These are phyloP conservation scores for Phortica magna DNA, from an alignment of 2,888 invertebrate genomes.

Conservation along the genomic window DNA sequence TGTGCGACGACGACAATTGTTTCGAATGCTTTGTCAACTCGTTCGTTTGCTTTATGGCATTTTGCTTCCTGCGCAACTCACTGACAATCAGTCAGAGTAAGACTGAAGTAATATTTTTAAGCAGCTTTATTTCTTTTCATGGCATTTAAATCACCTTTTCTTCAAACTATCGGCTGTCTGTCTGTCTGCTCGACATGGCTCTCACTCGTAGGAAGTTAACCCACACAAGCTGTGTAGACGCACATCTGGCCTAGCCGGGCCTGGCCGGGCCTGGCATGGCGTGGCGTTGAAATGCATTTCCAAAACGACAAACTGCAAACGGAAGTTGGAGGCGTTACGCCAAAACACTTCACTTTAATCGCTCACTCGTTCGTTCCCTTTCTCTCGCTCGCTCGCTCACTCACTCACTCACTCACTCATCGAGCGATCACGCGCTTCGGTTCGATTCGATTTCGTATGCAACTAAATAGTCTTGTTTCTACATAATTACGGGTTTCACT, in stretches of 20 bases:
- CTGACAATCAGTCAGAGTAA: too few relatives aligned
- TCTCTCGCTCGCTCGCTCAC: neutral
- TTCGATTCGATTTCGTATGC: slow-evolving; percentile 22
- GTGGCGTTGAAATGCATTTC: neutral
- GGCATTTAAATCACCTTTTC: too few relatives aligned
- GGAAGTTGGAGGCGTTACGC: slow-evolving; percentile 74
- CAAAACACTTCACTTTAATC: slow-evolving; percentile 45
- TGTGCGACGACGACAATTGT: too few relatives aligned
- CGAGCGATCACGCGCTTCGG: too few relatives aligned
- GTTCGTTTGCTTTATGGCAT: too few relatives aligned
- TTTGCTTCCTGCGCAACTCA: too few relatives aligned
- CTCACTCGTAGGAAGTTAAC: neutral
- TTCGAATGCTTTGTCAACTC: neutral
- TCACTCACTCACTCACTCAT: neutral
- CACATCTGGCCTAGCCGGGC: neutral
- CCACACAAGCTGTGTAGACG: neutral
- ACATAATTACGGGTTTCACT: slow-evolving; percentile 30
- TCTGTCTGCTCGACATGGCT: neutral
- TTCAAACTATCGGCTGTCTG: neutral
- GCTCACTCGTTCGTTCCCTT: neutral
- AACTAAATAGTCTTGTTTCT: slow-evolving; percentile 36
- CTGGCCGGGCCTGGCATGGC: neutral
- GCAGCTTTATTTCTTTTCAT: too few relatives aligned
- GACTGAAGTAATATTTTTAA: too few relatives aligned
- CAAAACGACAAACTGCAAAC: slow-evolving; percentile 58